Percentiles rank a stretch among this genome's conserved stretches.
Evolutionary conservation across 2,888 invertebrate genomes (phyloP).

Genomic region (Atethmia centrago): DNA sequence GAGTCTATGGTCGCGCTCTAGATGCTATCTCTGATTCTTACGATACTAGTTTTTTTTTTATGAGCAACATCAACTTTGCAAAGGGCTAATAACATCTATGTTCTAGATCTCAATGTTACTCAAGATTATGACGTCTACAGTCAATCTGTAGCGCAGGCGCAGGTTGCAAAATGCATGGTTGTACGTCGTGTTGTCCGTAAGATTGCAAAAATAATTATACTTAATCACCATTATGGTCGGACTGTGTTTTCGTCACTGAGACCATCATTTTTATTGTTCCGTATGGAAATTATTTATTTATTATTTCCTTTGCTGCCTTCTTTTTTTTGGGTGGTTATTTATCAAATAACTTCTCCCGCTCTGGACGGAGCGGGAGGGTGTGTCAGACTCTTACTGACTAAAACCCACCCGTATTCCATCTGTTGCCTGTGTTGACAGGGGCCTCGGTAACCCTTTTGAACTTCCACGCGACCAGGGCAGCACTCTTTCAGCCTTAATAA

Average conservation of each 20-base stretch:
- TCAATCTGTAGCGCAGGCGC: not conserved
- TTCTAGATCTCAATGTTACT: constrained; percentile 32
- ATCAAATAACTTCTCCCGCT: too few relatives aligned
- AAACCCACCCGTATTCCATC: too few relatives aligned
- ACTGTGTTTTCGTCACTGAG: constrained; percentile 26
- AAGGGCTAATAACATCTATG: constrained; percentile 21
- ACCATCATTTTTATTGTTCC: not conserved
- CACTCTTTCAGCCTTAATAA: too few relatives aligned
- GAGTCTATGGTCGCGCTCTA: not conserved
- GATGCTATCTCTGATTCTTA: not conserved
- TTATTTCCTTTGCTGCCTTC: too few relatives aligned
- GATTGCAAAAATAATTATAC: constrained; percentile 43
- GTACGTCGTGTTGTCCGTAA: constrained; percentile 13
- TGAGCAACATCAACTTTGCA: not conserved
- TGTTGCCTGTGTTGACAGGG: too few relatives aligned
- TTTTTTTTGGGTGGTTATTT: too few relatives aligned
- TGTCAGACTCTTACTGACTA: too few relatives aligned
- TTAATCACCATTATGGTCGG: constrained; percentile 26
- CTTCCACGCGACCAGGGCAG: too few relatives aligned
- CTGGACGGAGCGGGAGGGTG: too few relatives aligned
- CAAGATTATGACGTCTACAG: constrained; percentile 6
- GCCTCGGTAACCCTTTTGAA: too few relatives aligned
- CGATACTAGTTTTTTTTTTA: not conserved
- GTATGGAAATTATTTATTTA: too few relatives aligned
- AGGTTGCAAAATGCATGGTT: constrained; percentile 41